Evolutionary conservation across 2,113 vertebrate genomes (phyloP), one percentile per base, ranked within the genome.

Genomic region (Arothron firmamentum): DNA sequence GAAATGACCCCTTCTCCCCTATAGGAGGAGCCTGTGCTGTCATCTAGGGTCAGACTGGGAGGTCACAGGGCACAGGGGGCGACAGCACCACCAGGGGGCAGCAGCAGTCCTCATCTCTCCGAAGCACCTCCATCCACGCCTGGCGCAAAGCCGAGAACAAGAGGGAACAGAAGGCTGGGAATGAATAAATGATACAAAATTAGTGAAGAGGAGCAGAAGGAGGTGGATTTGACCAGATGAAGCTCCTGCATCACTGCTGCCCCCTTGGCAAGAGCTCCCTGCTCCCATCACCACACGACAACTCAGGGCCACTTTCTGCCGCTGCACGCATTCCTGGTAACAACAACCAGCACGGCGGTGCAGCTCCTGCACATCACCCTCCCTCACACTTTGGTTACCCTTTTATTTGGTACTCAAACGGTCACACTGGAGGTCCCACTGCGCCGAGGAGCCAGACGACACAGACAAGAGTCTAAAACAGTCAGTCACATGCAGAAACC

Each of bases 221-320:
- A 79, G 61, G 68, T 72, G 48, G 69, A 71, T 55, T 23, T 18
- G 71, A 59, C 50, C 43, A 67, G 58, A 53, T 47, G 45, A 20
- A n/a, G 56, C 8, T n/a, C 38, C 59, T 62, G 31, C 70, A 60
- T 64, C 48, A 74, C 78, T 84, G 84, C 85, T 87, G 87, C 81
- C 82, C 84, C 77, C 70, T 78, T 23, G 65, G 72, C 51, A 18
- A 68, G 54, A 88, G 90, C 85, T 90, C 90, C 73, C 85, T 76
- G 69, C 76, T 75, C 81, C 81, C 82, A 80, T 57, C 74, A 76
- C 74, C 92, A 93, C 73, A 54, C 0, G 85, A 92, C 6, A 92
- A 92, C 60, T 79, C 93, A 94, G 88, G 93, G 91, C 76, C 87
- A 80, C 79, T 93, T 92, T 80, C 91, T 93, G 53, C 90, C 91